These are phyloP conservation scores for Folsomia candida DNA, from an alignment of 2,888 invertebrate genomes.

Conservation along the genomic window DNA sequence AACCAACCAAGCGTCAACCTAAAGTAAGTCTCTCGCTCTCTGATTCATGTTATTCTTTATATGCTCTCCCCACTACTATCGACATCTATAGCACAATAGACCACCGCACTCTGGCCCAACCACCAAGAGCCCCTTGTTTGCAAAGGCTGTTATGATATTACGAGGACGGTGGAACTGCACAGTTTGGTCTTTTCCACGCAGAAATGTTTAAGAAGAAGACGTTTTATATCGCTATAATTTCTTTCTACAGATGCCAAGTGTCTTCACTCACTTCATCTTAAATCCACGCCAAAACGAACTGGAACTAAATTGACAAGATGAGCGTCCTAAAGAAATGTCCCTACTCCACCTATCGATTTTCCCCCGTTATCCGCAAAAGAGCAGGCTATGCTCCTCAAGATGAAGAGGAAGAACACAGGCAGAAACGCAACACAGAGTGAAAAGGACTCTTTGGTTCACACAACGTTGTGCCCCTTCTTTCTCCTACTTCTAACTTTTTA, in stretches of 20 bases:
- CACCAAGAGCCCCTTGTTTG: too few relatives aligned
- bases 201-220: background rate
- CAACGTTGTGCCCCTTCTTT: too few relatives aligned
- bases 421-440: too few relatives aligned
- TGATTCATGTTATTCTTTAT: background rate
- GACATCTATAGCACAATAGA: background rate
- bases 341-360: background rate
- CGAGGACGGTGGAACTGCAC: background rate
- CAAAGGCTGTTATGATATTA: background rate
- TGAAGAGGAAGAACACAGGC: background rate
- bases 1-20: background rate
- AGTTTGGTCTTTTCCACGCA: background rate
- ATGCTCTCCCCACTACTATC: background rate
- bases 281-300: background rate
- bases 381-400: background rate
- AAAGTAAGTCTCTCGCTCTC: background rate
- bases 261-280: background rate
- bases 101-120: background rate
- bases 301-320: background rate
- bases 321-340: background rate
- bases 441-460: too few relatives aligned
- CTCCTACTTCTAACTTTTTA: slow-evolving; percentile 29
- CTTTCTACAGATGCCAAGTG: background rate
- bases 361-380: background rate
- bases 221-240: background rate